Conservation (phyloP, 2,113 vertebrate species). For the Isichthys henryi region DNA sequence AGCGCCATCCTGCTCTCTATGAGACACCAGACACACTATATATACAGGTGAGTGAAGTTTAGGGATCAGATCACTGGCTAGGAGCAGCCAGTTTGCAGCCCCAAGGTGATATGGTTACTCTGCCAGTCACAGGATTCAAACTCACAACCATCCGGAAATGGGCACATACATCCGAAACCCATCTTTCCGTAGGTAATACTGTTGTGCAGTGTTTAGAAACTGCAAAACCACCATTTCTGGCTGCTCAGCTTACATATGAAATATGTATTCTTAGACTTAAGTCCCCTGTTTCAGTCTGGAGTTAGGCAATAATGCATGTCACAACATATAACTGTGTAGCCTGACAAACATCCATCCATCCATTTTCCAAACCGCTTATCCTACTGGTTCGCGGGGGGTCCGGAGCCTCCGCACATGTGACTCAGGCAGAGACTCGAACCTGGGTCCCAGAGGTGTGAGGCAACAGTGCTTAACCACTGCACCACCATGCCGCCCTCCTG, state of each 20-base stretch:
- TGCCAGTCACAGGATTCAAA: not conserved
- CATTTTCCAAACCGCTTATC: too few relatives aligned
- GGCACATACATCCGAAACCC: not conserved
- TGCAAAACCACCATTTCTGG: not conserved
- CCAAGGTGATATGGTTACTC: not conserved
- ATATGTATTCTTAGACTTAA: not conserved
- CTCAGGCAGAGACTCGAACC: too few relatives aligned
- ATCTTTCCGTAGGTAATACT: not conserved
- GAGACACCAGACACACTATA: not conserved
- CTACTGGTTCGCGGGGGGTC: too few relatives aligned
- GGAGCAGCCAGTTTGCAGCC: not conserved
- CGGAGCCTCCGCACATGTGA: too few relatives aligned
- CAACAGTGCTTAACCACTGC: too few relatives aligned
- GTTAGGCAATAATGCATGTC: not conserved
- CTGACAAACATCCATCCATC: not conserved
- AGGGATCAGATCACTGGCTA: not conserved
- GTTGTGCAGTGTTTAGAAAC: not conserved
- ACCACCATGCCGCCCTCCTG: too few relatives aligned
- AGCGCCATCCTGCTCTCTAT: not conserved
- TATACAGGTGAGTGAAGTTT: not conserved
- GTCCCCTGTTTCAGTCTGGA: not conserved
- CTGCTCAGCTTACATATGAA: not conserved
- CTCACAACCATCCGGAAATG: not conserved
- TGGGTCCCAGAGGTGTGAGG: too few relatives aligned
- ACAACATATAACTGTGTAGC: not conserved